Conservation (phyloP, 2,888 invertebrate genomes). For the Anthoptus insignis region DNA sequence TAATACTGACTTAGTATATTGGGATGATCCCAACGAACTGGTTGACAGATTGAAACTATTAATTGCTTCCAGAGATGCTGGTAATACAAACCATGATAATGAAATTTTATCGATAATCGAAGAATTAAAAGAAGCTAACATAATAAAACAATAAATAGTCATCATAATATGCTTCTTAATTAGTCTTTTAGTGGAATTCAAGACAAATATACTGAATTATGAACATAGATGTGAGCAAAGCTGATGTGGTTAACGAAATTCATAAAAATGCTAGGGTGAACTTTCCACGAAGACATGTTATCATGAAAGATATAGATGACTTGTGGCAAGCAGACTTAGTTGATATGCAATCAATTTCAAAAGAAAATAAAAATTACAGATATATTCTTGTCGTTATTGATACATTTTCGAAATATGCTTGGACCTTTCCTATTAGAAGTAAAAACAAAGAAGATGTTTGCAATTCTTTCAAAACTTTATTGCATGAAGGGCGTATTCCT, state of each 20-base stretch:
- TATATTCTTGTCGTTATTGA: no score
- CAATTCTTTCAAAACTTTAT: no score
- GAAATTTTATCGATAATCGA: constrained; percentile 63
- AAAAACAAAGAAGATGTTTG: no score
- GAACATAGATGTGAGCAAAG: constrained; percentile 40
- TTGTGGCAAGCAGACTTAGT: constrained; percentile 71
- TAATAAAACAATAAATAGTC: constrained; percentile 38
- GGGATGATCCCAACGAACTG: no score
- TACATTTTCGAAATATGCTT: no score
- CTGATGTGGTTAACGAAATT: constrained; percentile 5
- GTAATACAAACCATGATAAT: constrained; percentile 47
- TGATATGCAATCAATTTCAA: constrained; percentile 48
- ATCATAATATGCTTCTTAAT: constrained; percentile 1
- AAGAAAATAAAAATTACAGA: no score
- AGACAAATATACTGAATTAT: constrained; percentile 16
- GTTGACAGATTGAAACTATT: constrained; percentile 48
- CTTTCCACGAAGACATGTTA: constrained; percentile 57
- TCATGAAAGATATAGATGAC: constrained; percentile 64
- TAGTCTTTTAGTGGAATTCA: not conserved
- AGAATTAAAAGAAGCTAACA: constrained; percentile 46
- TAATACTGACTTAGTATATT: constrained; percentile 47
- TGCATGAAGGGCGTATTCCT: no score
- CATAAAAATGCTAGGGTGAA: constrained; percentile 47
- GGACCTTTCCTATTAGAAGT: no score
- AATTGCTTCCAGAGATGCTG: constrained; percentile 47